Evolutionary conservation across 2,888 invertebrate genomes (phyloP), one percentile per base, ranked within the genome.

Genomic region (Theodoxus fluviatilis): DNA sequence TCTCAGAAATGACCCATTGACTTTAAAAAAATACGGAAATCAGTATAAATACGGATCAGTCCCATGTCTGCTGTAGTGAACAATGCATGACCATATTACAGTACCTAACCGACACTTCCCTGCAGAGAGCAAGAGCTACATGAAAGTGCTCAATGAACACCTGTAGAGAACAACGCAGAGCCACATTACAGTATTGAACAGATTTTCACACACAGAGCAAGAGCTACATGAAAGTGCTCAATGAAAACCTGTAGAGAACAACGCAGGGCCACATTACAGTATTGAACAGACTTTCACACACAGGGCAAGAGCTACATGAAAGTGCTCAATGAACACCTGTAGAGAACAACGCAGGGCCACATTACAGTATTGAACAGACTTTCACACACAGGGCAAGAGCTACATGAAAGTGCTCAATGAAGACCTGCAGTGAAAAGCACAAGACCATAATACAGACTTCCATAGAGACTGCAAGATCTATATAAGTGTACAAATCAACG

Each of bases 281-380:
- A 25, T 31, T 31, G 18, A 9, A 55, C 22, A 18, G 22, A 18
- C 22, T n/a, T n/a, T n/a, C n/a, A n/a, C n/a, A n/a, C n/a, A n/a
- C n/a, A n/a, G n/a, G n/a, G n/a, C n/a, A n/a, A n/a, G n/a, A n/a
- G n/a, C n/a, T n/a, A n/a, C 89, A 12, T 87, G 78, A 38, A 82
- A 78, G 68, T 73, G 80, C 70, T 86, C 86, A n/a, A 86, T 76
- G 73, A 84, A 87, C 57, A 87, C 85, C 86, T 86, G 72, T 6
- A 76, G 71, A 40, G 59, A 28, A 70, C 38, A 18, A 22, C 31
- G 28, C 31, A 28, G 22, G 0, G 3, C 59, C 22, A 28, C 6
- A 59, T 4, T 28, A 31, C 18, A 7, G 59, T n/a, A n/a, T n/a
- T n/a, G n/a, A n/a, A n/a, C n/a, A n/a, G n/a, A n/a, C n/a, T n/a